These are phyloP conservation scores for Capreolus pygargus DNA, from an alignment of 2,113 vertebrate species.

Conservation along the genomic window DNA sequence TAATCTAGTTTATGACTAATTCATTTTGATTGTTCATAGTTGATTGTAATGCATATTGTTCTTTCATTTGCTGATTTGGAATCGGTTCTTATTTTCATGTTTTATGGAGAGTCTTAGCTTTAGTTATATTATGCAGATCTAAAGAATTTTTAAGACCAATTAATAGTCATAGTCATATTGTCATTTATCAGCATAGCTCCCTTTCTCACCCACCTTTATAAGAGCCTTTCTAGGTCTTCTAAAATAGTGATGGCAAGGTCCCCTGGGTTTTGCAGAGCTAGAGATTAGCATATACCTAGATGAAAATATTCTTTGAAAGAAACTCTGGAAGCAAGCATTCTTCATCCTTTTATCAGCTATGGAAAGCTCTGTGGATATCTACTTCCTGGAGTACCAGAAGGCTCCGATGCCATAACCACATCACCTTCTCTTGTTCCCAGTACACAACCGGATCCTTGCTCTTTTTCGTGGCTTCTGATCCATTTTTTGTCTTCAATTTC, in stretches of 20 bases:
- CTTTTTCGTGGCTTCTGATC: neutral
- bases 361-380: neutral
- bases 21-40: slow-evolving; percentile 39
- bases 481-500: neutral
- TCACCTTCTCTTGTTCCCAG: neutral
- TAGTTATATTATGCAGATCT: neutral
- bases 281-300: neutral
- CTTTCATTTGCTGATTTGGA: slow-evolving; percentile 20
- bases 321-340: neutral
- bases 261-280: neutral
- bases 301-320: neutral
- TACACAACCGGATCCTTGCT: neutral
- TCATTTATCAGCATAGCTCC: neutral
- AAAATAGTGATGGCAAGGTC: neutral
- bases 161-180: neutral
- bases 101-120: slow-evolving; percentile 34
- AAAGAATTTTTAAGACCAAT: slow-evolving; percentile 15
- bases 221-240: neutral
- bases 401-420: neutral
- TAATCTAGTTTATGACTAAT: slow-evolving; percentile 39
- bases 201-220: neutral
- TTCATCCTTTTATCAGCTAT: neutral
- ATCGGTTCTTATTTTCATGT: neutral
- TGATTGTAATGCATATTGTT: neutral
- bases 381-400: neutral